Evolutionary conservation across 2,888 invertebrate genomes (phyloP).

Genomic region (Drosophila merina): DNA sequence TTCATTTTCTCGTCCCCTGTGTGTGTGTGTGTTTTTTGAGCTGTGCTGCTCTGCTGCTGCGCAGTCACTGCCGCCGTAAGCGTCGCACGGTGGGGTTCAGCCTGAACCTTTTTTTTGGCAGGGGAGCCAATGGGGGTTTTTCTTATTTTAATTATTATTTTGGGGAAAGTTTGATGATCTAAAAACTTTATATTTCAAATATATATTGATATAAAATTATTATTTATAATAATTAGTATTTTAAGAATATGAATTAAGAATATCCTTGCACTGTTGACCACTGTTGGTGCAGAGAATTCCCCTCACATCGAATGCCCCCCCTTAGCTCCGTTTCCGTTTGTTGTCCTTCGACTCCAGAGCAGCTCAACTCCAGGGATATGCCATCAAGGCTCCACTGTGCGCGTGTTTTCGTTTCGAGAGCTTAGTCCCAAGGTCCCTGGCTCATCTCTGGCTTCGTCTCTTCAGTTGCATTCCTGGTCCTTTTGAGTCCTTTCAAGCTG

Average conservation of each 20-base stretch:
- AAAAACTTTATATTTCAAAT: neutral
- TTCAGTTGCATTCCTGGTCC: slow-evolving; percentile 2
- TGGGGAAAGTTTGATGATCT: neutral
- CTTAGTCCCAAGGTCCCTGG: slow-evolving; percentile 32
- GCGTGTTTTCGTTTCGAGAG: slow-evolving; percentile 38
- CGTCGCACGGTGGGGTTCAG: slow-evolving; percentile 50
- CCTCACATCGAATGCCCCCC: neutral
- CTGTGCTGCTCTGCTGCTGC: slow-evolving; percentile 60
- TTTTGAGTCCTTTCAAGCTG: neutral
- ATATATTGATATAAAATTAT: too few species aligned
- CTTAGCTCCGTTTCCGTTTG: slow-evolving; percentile 7
- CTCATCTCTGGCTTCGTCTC: slow-evolving; percentile 9
- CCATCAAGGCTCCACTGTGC: slow-evolving; percentile 44
- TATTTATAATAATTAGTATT: too few species aligned
- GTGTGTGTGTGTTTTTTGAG: slow-evolving; percentile 24
- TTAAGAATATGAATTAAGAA: too few species aligned
- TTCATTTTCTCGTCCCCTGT: slow-evolving; percentile 9
- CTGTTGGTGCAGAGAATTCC: neutral
- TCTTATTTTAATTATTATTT: neutral
- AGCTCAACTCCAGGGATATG: slow-evolving; percentile 45
- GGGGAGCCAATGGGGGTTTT: neutral
- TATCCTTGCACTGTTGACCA: neutral
- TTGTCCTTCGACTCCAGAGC: slow-evolving; percentile 43
- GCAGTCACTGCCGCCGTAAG: slow-evolving; percentile 62
- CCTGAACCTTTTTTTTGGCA: neutral